Base-by-base conservation (phyloP, 2,113 vertebrate species). In the Erythrolamprus reginae region DNA sequence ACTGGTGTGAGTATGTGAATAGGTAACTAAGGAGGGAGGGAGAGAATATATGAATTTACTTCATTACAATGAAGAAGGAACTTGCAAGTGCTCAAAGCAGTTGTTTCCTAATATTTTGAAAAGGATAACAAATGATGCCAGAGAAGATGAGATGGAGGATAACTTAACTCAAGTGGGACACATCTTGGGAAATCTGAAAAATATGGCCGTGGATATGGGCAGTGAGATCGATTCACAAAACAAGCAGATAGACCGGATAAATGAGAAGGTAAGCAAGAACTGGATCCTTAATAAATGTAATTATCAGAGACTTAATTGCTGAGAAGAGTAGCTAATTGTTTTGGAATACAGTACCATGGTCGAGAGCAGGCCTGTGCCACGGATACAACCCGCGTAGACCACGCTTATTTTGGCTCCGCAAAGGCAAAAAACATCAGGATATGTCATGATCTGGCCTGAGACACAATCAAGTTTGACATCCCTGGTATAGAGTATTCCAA, bases 111-210 rank as follows among this genome's bases (percentile, higher is more conserved):
- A 61, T 89, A 51, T 50, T 88, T 94, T 90, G 82, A 90, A 33
- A 95, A 99, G 99, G 94, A 93, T 99, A 96, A 99, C 99, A 53
- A 98, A 99, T 90, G 99, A 99, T 91, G 98, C 98, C 15, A 98
- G 98, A 82, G 99, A 99, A 96, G 98, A 99, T 89, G 99, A 99
- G 96, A 99, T 99, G 99, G 99, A 99, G 94, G 98, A 99, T 28
- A 99, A 99, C 94, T 96, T 99, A 92, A 94, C 96, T 0, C 98
- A 98, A 48, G 99, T 99, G 70, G 98, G 98, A 91, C 95, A 96
- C 94, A 98, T 99, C 93, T 96, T 99, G 28, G 98, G 98, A 53
- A 99, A 99, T 95, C 96, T 99, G 94, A 99, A 98, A 96, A 96
- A 88, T 61, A 98, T 99, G 98, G 99, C 99, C 70, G 5, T 98